Evolutionary conservation across 2,888 invertebrate species (phyloP), one percentile per base, ranked within the genome.

Genomic region (Laspeyria flexula): DNA sequence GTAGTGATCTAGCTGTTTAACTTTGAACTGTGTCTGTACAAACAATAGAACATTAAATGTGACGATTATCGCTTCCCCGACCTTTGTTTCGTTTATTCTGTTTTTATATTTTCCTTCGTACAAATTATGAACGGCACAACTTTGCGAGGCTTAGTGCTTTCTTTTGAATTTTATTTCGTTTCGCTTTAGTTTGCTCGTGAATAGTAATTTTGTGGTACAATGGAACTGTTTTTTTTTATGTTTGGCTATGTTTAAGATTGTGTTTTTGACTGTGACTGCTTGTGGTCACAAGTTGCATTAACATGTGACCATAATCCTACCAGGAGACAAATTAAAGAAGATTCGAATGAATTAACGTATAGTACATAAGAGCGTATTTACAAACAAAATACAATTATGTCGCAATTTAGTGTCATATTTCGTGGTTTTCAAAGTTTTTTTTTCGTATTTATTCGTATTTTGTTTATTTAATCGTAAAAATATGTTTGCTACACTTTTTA

Each of bases 21-120:
- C 7, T 1, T 25, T 7, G 6, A 25, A 25, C 25, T 25, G 25
- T 25, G 25, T 25, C 18, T 34, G 33, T 43, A 39, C 15, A 43
- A 48, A 62, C 56, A 60, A 56, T 43, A 53, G 40, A 38, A 48
- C 47, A 16, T 38, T 65, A 39, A 60, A 53, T 37, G 53, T 33
- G 43, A 33, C 40, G 29, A 38, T 43, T 18, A 43, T 46, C 42
- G 41, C 51, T 60, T 43, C 25, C 49, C 33, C 30, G 30, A 25
- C 13, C 50, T 44, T 52, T 60, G 60, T 64, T 64, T 46, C 10
- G 16, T 35, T 12, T 30, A 45, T 15, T 10, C 35, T 37, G 34
- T 29, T 34, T 58, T 46, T 29, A 39, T 40, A 40, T 55, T 46
- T 53, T 47, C 34, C 30, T 25, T 31, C 21, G 9, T 33, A 7